phyloP scores from a whole-genome alignment of 2,113 vertebrate species.

The Aldabrachelys gigantea region DNA sequence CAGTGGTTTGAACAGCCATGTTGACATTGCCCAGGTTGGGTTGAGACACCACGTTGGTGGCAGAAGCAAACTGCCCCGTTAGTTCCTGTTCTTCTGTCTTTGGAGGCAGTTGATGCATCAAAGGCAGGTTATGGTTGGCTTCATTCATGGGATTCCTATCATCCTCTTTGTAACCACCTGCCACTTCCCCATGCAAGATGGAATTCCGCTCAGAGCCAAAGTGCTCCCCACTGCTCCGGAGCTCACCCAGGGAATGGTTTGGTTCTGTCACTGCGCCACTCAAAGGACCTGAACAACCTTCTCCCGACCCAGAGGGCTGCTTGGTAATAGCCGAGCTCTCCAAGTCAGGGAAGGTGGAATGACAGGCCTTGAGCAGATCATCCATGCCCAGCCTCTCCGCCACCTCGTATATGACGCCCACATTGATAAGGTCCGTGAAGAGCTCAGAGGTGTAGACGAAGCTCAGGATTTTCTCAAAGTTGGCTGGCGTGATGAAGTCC shows the following conservation, averaged over 20 bases:
- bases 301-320: conserved; percentile 55
- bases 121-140: conserved; percentile 53
- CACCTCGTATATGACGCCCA: conserved; percentile 94
- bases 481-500: conserved; percentile 92
- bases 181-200: conserved; percentile 60
- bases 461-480: conserved; percentile 95
- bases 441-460: conserved; percentile 96
- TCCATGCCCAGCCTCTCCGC: conserved; percentile 91
- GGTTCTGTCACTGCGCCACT: conserved; percentile 70
- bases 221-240: conserved; percentile 56
- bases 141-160: conserved; percentile 68
- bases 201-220: conserved; percentile 75
- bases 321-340: conserved; percentile 81
- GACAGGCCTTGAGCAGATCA: conserved; percentile 90
- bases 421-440: conserved; percentile 92
- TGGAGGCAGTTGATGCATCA: conserved; percentile 72
- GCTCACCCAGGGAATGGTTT: conserved; percentile 67
- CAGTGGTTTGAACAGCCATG: conserved; percentile 28
- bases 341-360: conserved; percentile 93
- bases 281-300: conserved; percentile 51
- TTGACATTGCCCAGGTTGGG: conserved; percentile 50
- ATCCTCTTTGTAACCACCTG: conserved; percentile 75
- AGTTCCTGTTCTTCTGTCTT: conserved; percentile 84
- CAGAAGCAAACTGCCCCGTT: conserved; percentile 54
- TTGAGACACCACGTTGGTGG: conserved; percentile 64